Conservation (phyloP, 2,888 invertebrate species). For the Drosophila peninsularis region DNA sequence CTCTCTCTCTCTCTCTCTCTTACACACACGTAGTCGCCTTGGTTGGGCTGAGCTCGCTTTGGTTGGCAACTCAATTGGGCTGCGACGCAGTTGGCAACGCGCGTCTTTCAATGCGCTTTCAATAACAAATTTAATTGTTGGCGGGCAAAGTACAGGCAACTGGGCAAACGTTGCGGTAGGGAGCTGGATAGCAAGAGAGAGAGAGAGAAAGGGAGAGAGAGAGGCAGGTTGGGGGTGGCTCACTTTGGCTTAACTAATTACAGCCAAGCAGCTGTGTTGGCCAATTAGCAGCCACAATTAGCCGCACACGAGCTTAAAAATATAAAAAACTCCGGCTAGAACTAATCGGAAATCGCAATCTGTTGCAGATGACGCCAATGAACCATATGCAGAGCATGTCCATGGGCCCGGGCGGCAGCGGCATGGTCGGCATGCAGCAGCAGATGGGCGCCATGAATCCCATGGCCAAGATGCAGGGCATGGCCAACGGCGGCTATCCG, state of each 20-base stretch:
- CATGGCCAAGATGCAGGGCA: slow-evolving; percentile 87
- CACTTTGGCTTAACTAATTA: slow-evolving; percentile 37
- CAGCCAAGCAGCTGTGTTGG: slow-evolving; percentile 46
- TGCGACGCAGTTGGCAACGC: slow-evolving; percentile 53
- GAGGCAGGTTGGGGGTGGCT: not conserved
- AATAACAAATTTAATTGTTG: slow-evolving; percentile 76
- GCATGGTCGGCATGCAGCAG: slow-evolving; percentile 84
- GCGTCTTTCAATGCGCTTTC: slow-evolving; percentile 59
- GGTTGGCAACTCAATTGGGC: slow-evolving; percentile 11
- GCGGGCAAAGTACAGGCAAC: slow-evolving; percentile 61
- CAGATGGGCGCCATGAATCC: slow-evolving; percentile 88
- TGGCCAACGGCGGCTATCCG: slow-evolving; percentile 86
- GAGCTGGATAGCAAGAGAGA: not conserved
- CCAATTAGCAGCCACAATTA: slow-evolving; percentile 46
- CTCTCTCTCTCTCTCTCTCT: not conserved
- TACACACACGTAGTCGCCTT: not conserved
- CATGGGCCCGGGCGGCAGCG: slow-evolving; percentile 86
- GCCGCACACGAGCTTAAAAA: slow-evolving; percentile 12
- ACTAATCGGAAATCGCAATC: slow-evolving; percentile 22
- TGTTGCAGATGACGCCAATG: slow-evolving; percentile 88
- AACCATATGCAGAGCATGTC: slow-evolving; percentile 91
- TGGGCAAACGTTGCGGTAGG: slow-evolving; percentile 12
- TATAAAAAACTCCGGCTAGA: not conserved
- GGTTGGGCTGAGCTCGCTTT: slow-evolving; percentile 15
- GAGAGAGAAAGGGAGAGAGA: not conserved